Evolutionary conservation across 2,113 vertebrate genomes (phyloP), one percentile per base, ranked within the genome.

Genomic region (Genyomyrus donnyi): DNA sequence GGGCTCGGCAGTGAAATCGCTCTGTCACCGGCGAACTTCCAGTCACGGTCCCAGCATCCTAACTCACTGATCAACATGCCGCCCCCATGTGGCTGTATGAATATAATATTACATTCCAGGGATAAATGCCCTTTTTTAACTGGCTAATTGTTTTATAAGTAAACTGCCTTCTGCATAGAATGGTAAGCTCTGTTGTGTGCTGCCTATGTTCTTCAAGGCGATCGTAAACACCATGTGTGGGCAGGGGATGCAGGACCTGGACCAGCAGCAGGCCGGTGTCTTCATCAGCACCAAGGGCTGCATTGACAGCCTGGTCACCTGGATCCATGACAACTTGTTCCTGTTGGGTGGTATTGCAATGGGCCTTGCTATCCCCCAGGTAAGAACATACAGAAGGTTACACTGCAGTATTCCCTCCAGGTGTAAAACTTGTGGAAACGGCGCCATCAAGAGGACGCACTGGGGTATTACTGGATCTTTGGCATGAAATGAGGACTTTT

Each of bases 211-310:
- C 4, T n/a, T 15, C 86, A 94, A 97, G 97, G 88, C 21, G 0
- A 96, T 99, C n/a, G 93, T 98, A 94, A 99, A 99, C 94, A 99
- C 98, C 88, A 97, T 98, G 98, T 99, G 98, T 83, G 98, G 98
- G 24, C 95, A 96, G 21, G 95, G 94, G 2, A 96, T 97, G 96
- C 98, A 99, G 93, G 88, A 92, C 0, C 62, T 94, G 17, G 85
- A 95, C 70, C 96, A 95, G 91, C 3, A 91, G 11, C 89, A 95
- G 66, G 98, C 97, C 11, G 93, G 94, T 4, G 89, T 94, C 4
- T 92, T 95, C 93, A 97, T 99, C 94, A 88, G 98, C 93, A 97
- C 97, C 88, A 96, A 96, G 0, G 98, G 98, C 94, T 99, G 98
- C 94, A 98, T 99, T 5, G 98, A 99, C 95, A 97, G 94, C 90